Base-by-base conservation (phyloP, 1,140 invertebrate species). In the Drosophila jambulina region DNA sequence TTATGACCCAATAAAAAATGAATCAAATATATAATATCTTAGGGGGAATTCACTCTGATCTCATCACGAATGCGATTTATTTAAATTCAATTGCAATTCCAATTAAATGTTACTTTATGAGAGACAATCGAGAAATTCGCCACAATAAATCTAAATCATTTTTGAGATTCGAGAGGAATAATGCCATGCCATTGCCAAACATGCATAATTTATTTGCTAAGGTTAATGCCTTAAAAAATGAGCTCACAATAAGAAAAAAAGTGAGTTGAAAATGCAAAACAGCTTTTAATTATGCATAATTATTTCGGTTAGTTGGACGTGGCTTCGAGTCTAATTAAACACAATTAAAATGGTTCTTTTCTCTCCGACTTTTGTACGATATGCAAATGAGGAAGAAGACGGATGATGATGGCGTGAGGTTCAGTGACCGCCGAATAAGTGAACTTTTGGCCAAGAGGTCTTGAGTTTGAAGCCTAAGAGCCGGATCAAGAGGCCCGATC, bases 361-460 rank as follows among this genome's bases (percentile, higher is more conserved):
- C 45, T 51, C 17, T 38, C 58, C 23, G 48, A 46, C 12, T 72
- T 63, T 72, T 63, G 57, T 49, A 67, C 23, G 69, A 83, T 74
- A 88, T 87, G 84, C 83, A 87, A 87, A 87, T 87, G 84, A 88
- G 80, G 53, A 75, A 83, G 76, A 64, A 83, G 82, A 58, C 65
- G 60, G 53, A 9, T 25, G 32, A 42, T 67, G 53, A 23, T 21
- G 43, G 27, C 38, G 48, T 51, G 42, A 60, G 63, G 84, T 83
- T 87, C 84, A 80, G 29, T 80, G 84, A 87, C 82, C 84, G 60
- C 67, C 54, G 61, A 76, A 72, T 61, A 69, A 71, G 59, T 76
- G 45, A 75, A 64, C 53, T 64, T 75, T 75, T 54, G 48, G 23
- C 54, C 38, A 48, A 79, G 63, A 17, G 49, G 32, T 40, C 56